Base-by-base conservation (phyloP, 2,797 vertebrate species). In the Gastrophryne carolinensis region DNA sequence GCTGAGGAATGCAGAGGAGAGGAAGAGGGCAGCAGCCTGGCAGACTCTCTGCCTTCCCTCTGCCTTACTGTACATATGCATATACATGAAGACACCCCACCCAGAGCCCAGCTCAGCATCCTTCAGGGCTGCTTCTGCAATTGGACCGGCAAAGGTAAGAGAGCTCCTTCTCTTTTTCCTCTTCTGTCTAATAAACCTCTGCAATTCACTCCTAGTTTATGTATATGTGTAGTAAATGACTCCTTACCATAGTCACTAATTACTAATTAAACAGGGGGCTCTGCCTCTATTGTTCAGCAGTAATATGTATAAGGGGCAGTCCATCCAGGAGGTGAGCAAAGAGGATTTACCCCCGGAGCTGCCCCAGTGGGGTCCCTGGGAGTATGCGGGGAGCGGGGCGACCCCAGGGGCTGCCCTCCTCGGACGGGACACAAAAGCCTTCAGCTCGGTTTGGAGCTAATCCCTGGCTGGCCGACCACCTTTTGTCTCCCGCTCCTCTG, bases 401-500 rank as follows among this genome's bases (percentile, higher is more conserved):
- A 82, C 81, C 84, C 81, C 78, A 74, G 85, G 87, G 88, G 86
- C 87, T 86, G 21, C 88, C 82, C 84, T 87, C 89, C 88, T 88
- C n/a, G n/a, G n/a, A 89, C 88, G 88, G 88, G 87, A 89, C 89
- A 91, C 89, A 91, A 91, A 91, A 93, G 90, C 90, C 90, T 87
- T 91, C 90, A 91, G 90, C 90, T 92, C 90, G 88, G 88, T 92
- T 92, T 92, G 90, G 89, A 90, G 88, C 88, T 92, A 92, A 93
- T 92, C 91, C 91, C 83, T 86, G 86, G 88, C 88, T 89, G 88
- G 88, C 90, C 88, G 90, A 88, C 89, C 89, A 86, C 87, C 89
- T 91, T 92, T 92, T 91, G 90, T 90, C 88, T 89, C 87, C 86
- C 88, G 88, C 88, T 91, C 90, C 90, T 89, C 89, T 90, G 90